A percentile compares a stretch with the other conserved stretches of the same genome.
phyloP scores from a whole-genome alignment of 2,888 invertebrate species.

The Gymnoscelis rufifasciata region DNA sequence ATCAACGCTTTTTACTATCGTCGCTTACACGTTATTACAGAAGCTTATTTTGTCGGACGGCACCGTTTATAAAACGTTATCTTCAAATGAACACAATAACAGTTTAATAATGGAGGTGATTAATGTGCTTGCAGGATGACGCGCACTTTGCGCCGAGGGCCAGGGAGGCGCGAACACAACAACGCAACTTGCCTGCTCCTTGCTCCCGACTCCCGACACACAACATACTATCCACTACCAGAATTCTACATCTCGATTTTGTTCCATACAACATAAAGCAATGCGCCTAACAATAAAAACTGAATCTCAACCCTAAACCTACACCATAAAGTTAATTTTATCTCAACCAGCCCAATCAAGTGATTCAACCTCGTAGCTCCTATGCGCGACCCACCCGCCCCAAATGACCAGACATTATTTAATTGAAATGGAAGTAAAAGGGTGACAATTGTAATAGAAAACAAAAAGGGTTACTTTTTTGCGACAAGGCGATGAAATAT shows the following conservation, averaged over 20 bases:
- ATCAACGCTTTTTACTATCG: constrained; percentile 60
- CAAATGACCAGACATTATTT: constrained; percentile 80
- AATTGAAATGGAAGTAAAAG: constrained; percentile 77
- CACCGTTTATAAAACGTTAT: constrained; percentile 78
- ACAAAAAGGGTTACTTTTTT: constrained; percentile 73
- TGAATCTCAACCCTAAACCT: not conserved
- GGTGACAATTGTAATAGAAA: constrained; percentile 78
- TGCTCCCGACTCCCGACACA: constrained; percentile 6
- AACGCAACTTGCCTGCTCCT: constrained; percentile 29
- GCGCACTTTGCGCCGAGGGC: constrained; percentile 65
- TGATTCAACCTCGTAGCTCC: constrained; percentile 1
- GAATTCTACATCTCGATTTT: not conserved
- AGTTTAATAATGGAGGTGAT: constrained; percentile 77
- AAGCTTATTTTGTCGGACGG: constrained; percentile 76
- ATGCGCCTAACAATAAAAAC: no score
- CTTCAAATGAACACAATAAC: constrained; percentile 78
- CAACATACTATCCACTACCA: not conserved
- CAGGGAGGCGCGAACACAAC: constrained; percentile 64
- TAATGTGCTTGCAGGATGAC: constrained; percentile 76
- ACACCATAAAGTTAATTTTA: constrained; percentile 6
- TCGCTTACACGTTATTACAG: constrained; percentile 74
- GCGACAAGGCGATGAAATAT: constrained; percentile 71
- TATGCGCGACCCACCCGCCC: constrained; percentile 46
- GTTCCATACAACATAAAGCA: not conserved
- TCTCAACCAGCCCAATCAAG: not conserved